A percentile compares a stretch with the other conserved stretches of the same genome.
Evolutionary conservation across 1,140 invertebrate genomes (phyloP).

Genomic region (Batillaria attramentaria): DNA sequence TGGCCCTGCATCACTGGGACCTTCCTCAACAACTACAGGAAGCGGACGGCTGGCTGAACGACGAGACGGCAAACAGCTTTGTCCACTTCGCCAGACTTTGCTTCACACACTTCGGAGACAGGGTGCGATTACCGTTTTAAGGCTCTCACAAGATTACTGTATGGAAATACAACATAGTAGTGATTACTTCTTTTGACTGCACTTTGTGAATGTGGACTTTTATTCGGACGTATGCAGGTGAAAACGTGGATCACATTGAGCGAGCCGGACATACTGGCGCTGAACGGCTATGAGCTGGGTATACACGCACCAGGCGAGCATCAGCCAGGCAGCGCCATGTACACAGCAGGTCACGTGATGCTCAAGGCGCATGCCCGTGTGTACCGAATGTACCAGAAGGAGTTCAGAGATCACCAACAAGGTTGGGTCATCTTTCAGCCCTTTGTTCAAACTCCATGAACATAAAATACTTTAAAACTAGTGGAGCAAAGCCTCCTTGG

Average conservation of each 20-base stretch:
- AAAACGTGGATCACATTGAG: conserved; percentile 71
- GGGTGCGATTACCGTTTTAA: conserved; percentile 44
- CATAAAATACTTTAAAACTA: too few relatives aligned
- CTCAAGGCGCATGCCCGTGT: conserved; percentile 57
- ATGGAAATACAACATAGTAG: too few relatives aligned
- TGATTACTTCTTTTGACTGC: too few relatives aligned
- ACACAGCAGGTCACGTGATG: conserved; percentile 49
- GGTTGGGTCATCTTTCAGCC: too few relatives aligned
- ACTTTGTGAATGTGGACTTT: too few relatives aligned
- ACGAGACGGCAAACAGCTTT: conserved; percentile 74
- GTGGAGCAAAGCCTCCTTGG: too few relatives aligned
- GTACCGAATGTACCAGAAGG: conserved; percentile 47
- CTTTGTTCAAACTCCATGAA: too few relatives aligned
- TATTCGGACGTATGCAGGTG: conserved; percentile 53
- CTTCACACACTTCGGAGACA: conserved; percentile 68
- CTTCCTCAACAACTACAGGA: conserved; percentile 53
- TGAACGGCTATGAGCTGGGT: conserved; percentile 55
- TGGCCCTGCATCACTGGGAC: conserved; percentile 75
- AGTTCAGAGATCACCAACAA: conserved; percentile 29
- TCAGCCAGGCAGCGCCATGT: conserved; percentile 31
- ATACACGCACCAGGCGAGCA: conserved; percentile 41
- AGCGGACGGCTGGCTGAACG: conserved; percentile 75
- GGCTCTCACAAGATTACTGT: too few relatives aligned
- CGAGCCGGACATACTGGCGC: conserved; percentile 61
- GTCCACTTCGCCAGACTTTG: conserved; percentile 69